Percentiles rank a stretch among this genome's conserved stretches.
phyloP scores from a whole-genome alignment of 2,797 vertebrate genomes.

The Thripadectes ignobilis region DNA sequence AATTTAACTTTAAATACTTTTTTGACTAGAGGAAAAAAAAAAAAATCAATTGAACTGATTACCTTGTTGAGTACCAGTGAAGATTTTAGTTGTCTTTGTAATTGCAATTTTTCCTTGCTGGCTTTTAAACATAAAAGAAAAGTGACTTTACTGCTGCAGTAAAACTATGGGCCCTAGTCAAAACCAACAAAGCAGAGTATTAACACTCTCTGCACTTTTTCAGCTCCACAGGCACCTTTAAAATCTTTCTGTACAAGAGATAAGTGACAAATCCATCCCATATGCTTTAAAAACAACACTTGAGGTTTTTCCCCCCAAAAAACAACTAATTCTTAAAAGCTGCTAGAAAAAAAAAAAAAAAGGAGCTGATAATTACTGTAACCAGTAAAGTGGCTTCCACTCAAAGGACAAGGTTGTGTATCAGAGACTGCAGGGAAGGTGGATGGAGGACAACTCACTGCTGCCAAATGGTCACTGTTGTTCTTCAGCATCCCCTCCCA shows the following conservation, averaged over 20 bases:
- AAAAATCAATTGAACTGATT: conserved; percentile 62
- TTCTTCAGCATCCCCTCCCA: accelerated
- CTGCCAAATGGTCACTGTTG: accelerated
- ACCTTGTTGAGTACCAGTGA: conserved; percentile 54
- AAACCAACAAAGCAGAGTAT: conserved; percentile 21
- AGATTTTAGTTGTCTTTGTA: conserved; percentile 67
- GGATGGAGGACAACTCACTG: not conserved
- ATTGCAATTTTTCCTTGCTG: conserved; percentile 60
- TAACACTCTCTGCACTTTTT: conserved; percentile 24
- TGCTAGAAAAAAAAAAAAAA: not conserved
- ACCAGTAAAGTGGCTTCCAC: not conserved
- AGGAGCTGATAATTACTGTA: not conserved
- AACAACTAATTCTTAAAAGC: not conserved
- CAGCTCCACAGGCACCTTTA: not conserved
- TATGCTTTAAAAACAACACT: not conserved
- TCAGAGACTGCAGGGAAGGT: not conserved
- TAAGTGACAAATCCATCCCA: not conserved
- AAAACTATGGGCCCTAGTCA: conserved; percentile 40
- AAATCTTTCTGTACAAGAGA: not conserved
- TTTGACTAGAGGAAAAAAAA: not conserved
- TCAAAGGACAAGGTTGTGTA: not conserved
- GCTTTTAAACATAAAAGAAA: conserved; percentile 62
- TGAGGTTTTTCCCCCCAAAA: accelerated
- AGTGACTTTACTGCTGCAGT: conserved; percentile 58
- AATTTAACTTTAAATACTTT: conserved; percentile 64